phyloP scores from a whole-genome alignment of 2,113 vertebrate genomes.

The Alosa alosa region DNA sequence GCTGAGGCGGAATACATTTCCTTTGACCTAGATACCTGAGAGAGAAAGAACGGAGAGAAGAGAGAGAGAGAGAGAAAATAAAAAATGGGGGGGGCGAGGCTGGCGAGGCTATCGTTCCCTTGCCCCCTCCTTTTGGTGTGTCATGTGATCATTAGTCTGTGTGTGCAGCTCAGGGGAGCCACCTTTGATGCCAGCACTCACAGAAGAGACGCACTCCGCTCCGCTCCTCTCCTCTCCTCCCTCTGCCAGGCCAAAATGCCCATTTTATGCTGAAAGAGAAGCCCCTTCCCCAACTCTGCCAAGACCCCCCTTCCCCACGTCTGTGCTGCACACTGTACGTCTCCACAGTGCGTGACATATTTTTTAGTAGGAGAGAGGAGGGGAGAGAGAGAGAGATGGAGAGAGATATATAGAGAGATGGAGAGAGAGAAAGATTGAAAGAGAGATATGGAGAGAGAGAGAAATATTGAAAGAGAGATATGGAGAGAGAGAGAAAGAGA shows the following conservation, averaged over 20 bases:
- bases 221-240: background rate
- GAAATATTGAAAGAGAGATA: background rate
- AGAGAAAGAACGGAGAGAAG: conserved; percentile 29
- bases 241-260: background rate
- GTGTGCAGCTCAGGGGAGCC: conserved; percentile 31
- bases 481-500: background rate
- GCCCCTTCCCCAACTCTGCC: background rate
- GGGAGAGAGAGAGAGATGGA: background rate
- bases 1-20: conserved; percentile 66
- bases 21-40: conserved; percentile 68
- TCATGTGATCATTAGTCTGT: conserved; percentile 58
- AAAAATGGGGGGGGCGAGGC: background rate
- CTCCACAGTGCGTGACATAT: conserved; percentile 3
- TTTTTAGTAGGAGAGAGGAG: background rate
- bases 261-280: background rate
- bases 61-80: background rate
- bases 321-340: background rate
- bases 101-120: background rate
- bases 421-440: background rate
- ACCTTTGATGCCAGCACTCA: conserved; percentile 51
- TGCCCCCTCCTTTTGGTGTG: background rate
- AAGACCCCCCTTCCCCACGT: background rate
- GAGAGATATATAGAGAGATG: background rate
- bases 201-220: background rate
- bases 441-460: background rate